Percentiles rank a stretch among this genome's conserved stretches.
Conservation (phyloP, 2,888 invertebrate genomes). For the Tortrix viridana region DNA sequence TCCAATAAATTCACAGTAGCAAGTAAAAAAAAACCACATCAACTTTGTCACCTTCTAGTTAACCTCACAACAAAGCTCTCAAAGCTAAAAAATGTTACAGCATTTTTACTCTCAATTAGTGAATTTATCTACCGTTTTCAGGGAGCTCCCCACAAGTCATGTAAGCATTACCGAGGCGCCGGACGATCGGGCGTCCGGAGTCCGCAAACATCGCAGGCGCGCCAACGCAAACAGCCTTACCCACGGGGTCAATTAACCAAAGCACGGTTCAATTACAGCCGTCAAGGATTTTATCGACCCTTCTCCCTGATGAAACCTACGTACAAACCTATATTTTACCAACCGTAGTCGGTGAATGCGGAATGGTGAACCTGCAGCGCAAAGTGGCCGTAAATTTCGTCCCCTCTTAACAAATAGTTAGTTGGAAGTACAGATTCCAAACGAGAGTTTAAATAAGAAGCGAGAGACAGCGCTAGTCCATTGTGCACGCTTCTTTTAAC, state of each 20-base stretch:
- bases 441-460: slow-evolving; percentile 29
- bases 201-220: slow-evolving; percentile 60
- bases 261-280: slow-evolving; percentile 48
- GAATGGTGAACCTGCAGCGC: too few species aligned
- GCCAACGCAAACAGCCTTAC: slow-evolving; percentile 63
- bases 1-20: too few species aligned
- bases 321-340: background rate
- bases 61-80: too few species aligned
- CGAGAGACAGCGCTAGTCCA: slow-evolving; percentile 18
- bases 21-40: too few species aligned
- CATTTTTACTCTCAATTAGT: too few species aligned
- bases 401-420: background rate
- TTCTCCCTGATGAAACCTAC: background rate
- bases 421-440: slow-evolving; percentile 6
- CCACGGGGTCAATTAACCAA: slow-evolving; percentile 62
- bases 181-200: slow-evolving; percentile 57
- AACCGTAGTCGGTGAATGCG: background rate
- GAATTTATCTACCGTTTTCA: slow-evolving; percentile 26
- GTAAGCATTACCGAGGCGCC: slow-evolving; percentile 48
- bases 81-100: too few species aligned
- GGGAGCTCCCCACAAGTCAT: slow-evolving; percentile 24
- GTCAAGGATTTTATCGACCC: slow-evolving; percentile 38
- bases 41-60: too few species aligned
- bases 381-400: background rate
- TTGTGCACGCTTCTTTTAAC: slow-evolving; percentile 22